Evolutionary conservation across 2,888 invertebrate species (phyloP).

Genomic region (Chloroclysta siterata): DNA sequence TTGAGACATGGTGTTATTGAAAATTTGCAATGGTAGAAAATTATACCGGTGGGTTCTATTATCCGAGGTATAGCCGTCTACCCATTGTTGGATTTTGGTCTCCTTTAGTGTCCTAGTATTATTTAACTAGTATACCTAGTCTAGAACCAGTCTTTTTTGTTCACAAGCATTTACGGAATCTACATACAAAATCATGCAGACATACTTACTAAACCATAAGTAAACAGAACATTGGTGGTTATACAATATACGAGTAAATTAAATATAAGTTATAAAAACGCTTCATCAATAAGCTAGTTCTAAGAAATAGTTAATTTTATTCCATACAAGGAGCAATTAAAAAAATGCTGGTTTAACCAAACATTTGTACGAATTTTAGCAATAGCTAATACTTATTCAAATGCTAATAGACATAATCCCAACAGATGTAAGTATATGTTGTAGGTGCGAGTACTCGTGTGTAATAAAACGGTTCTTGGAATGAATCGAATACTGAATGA

Average conservation of each 20-base stretch:
- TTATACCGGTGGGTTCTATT: too few relatives aligned
- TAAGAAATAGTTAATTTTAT: slow-evolving; percentile 23
- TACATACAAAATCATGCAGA: not conserved
- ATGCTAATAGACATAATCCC: slow-evolving; percentile 25
- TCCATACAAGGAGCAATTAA: slow-evolving; percentile 3
- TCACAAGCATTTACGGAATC: too few relatives aligned
- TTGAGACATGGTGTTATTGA: not conserved
- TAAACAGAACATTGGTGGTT: not conserved
- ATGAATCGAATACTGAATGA: not conserved
- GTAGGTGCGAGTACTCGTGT: not conserved
- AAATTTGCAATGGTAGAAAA: too few relatives aligned
- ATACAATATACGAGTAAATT: not conserved
- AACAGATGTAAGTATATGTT: slow-evolving; percentile 8
- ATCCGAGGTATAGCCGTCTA: too few relatives aligned
- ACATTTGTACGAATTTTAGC: slow-evolving; percentile 27
- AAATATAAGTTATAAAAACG: slow-evolving; percentile 9
- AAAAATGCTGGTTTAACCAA: slow-evolving; percentile 28
- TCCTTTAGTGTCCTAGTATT: too few relatives aligned
- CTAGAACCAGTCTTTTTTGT: too few relatives aligned
- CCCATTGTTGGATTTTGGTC: too few relatives aligned
- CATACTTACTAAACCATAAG: not conserved
- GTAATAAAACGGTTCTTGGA: not conserved
- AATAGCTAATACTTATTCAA: slow-evolving; percentile 22
- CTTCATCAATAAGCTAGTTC: slow-evolving; percentile 9
- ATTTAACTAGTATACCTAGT: too few relatives aligned